Evolutionary conservation across 2,888 invertebrate species (phyloP), one percentile per base, ranked within the genome.

Genomic region (Oscheius onirici): DNA sequence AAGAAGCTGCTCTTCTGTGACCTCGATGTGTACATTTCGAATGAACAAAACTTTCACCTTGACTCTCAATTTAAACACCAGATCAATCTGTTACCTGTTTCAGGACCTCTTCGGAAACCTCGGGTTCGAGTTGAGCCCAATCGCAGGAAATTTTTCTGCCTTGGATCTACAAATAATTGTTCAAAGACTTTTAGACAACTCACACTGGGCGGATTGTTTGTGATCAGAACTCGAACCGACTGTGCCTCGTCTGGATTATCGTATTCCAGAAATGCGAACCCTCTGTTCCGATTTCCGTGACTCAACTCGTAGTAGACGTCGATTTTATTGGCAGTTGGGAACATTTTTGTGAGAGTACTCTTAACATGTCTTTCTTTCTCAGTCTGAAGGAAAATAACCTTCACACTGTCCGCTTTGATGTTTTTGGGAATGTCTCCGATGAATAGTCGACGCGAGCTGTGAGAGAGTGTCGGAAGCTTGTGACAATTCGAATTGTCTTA

Each of bases 341-440:
- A 69, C 20, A 57, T 11, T 8, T 69, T 49, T 15, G n/a, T 15
- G 20, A 69, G 24, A 10, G 28, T 20, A 8, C 20, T 28, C 69
- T 69, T 24, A 49, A 17, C 10, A 17, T 20, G 15, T 49, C 49
- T 22, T 49, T n/a, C n/a, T n/a, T n/a, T n/a, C n/a, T n/a, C n/a
- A n/a, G n/a, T n/a, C n/a, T n/a, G n/a, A n/a, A 49, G 6, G n/a
- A 10, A 8, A 49, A 44, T 1, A 17, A 60, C 69, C 41, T 69
- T 57, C 1, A 69, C 58, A 10, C 24, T 40, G 6, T 52, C 60
- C 1, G 69, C 69, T 28, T 41, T 44, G 20, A 60, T 51, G 24
- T 57, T 54, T 34, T 69, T 69, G 13, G 58, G 69, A 26, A 69
- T 34, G 24, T 69, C 69, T 17, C 69, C 69, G 34, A 69, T 69